These are phyloP conservation scores for Peucedramus taeniatus DNA, from an alignment of 2,113 vertebrate genomes.

Conservation along the genomic window DNA sequence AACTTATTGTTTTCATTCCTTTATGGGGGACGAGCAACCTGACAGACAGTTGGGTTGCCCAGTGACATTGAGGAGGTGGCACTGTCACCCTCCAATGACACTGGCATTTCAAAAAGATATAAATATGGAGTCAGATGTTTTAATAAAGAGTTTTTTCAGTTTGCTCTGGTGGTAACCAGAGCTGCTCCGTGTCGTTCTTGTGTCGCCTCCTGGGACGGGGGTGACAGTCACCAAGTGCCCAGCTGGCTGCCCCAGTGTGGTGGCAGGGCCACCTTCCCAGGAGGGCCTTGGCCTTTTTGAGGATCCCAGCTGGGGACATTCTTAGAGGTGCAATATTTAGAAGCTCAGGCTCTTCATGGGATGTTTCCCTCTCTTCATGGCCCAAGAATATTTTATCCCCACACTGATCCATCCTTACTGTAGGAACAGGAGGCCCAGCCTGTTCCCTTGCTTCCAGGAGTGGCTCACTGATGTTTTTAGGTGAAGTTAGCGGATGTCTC, in stretches of 20 bases:
- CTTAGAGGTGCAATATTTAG: not conserved
- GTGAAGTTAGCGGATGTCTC: not conserved
- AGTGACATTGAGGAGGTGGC: too few relatives aligned
- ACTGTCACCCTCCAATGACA: too few relatives aligned
- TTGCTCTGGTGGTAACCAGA: too few relatives aligned
- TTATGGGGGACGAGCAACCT: too few relatives aligned
- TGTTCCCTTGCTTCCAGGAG: not conserved
- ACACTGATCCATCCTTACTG: not conserved
- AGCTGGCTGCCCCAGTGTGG: not conserved
- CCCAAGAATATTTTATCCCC: not conserved
- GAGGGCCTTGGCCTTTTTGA: not conserved
- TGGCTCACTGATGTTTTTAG: not conserved
- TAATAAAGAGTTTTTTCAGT: too few relatives aligned
- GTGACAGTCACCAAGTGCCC: not conserved
- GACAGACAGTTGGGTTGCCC: too few relatives aligned
- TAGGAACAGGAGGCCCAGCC: not conserved
- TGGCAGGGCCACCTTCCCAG: not conserved
- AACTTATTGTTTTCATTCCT: too few relatives aligned
- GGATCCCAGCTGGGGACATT: not conserved
- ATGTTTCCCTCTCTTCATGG: not conserved
- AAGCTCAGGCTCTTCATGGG: not conserved
- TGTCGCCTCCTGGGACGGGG: too few relatives aligned
- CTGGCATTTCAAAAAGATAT: too few relatives aligned
- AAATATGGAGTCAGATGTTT: too few relatives aligned
- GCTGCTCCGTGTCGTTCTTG: too few relatives aligned